Evolutionary conservation across 1,140 invertebrate species (phyloP), one percentile per base, ranked within the genome.

Genomic region (Papilio polytes): DNA sequence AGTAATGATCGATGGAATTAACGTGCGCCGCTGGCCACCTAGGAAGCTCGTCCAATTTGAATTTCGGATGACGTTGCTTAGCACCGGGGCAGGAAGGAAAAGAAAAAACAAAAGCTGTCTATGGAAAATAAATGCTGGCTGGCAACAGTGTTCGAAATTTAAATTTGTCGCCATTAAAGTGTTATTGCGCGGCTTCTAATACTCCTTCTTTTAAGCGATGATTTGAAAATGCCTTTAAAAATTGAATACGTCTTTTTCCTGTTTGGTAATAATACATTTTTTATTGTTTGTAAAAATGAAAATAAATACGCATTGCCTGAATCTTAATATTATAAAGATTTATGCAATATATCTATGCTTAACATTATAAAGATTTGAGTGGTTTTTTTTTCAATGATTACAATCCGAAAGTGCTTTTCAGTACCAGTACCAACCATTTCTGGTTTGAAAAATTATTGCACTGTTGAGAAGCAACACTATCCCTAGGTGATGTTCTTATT

Each of bases 1-100:
- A 91, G 92, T 92, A 94, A 94, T 94, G 93, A 94, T 94, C 92
- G 93, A 94, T 94, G 91, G 93, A 91, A 94, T 93, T 94, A 94
- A 92, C 88, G 91, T 90, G 87, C 86, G 83, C 82, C 84, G 87
- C 88, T 89, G 89, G 87, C 90, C 90, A 90, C 87, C 87, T 83
- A 86, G 84, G 78, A 73, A 74, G 80, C 66, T 53, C 78, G 80
- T 73, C 86, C 88, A 85, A 90, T 92, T 92, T 91, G 87, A 91
- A 91, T 88, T 90, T 89, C 87, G 87, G 89, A 89, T 82, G 85
- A 44, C 74, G 74, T 78, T 81, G 80, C 74, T 59, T 53, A 59
- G 51, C 22, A 59, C 7, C 53, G 51, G 51, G 36, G 26, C 10
- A 22, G 74, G 74, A 22, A 31, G 74, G 18, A 51, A 53, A 76